These are phyloP conservation scores for Brenthis ino DNA, from an alignment of 2,888 invertebrate genomes.

Conservation along the genomic window DNA sequence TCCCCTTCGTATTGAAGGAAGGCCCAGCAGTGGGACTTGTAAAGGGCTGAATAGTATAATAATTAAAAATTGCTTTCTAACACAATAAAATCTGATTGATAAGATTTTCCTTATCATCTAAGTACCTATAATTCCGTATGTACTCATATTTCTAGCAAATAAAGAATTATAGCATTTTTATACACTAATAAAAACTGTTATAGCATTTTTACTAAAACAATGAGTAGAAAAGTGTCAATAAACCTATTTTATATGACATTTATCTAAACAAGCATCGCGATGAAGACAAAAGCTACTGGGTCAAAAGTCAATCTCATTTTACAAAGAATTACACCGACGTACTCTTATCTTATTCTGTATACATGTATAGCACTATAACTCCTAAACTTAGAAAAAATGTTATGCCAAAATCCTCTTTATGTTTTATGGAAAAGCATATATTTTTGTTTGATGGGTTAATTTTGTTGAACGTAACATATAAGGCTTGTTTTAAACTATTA, in stretches of 20 bases:
- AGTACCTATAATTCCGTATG: no score
- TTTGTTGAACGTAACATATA: neutral
- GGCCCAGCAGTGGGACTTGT: no score
- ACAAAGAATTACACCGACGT: constrained; percentile 51
- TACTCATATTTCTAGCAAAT: no score
- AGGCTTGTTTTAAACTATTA: constrained; percentile 46
- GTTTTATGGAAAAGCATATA: no score
- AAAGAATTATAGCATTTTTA: neutral
- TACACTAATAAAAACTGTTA: neutral
- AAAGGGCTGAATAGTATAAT: no score
- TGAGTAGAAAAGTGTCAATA: constrained; percentile 27
- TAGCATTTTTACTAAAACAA: constrained; percentile 13
- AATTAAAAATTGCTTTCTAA: no score
- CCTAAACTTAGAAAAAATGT: neutral
- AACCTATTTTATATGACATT: constrained; percentile 26
- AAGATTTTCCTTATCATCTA: no score
- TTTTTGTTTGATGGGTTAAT: constrained; percentile 10
- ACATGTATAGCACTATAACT: constrained; percentile 7
- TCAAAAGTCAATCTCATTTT: constrained; percentile 56
- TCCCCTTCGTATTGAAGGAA: no score
- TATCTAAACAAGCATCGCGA: constrained; percentile 33
- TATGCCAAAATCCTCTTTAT: constrained; percentile 28
- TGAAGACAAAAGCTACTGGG: constrained; percentile 42
- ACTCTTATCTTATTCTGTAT: constrained; percentile 43
- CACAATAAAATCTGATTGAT: no score